Conservation (phyloP, 2,797 vertebrate species). For the Phaenicophaeus curvirostris region DNA sequence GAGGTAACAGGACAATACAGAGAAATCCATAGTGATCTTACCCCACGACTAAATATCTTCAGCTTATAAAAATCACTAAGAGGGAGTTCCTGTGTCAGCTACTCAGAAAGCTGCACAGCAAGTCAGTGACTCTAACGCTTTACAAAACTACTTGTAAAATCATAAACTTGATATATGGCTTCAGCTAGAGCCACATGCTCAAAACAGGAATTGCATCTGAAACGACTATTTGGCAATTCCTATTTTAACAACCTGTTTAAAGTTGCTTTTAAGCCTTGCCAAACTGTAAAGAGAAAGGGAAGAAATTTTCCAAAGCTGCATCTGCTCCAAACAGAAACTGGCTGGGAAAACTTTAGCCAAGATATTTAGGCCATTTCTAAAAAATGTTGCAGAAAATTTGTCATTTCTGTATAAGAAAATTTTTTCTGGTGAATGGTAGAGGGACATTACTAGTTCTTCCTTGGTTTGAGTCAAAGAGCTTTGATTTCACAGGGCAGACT, state of each 20-base stretch:
- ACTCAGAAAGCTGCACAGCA: background rate
- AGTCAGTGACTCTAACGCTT: background rate
- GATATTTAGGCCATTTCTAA: background rate
- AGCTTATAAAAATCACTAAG: background rate
- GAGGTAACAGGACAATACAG: slow-evolving; percentile 16
- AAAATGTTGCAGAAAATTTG: background rate
- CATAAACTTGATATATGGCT: background rate
- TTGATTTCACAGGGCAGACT: background rate
- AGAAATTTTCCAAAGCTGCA: background rate
- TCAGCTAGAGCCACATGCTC: background rate
- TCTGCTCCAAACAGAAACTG: background rate
- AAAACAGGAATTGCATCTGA: slow-evolving; percentile 3
- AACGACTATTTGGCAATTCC: slow-evolving; percentile 32
- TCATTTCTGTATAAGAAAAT: background rate
- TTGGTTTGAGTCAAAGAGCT: background rate
- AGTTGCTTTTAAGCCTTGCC: slow-evolving; percentile 42
- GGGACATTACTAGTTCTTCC: background rate
- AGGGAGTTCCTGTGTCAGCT: background rate
- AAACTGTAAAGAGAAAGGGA: slow-evolving; percentile 19
- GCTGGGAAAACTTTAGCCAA: background rate
- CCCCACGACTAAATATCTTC: background rate
- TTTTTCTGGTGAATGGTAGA: background rate
- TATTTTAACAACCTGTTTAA: slow-evolving; percentile 50
- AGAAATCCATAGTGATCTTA: background rate
- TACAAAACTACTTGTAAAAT: background rate